A percentile compares a stretch with the other conserved stretches of the same genome.
These are phyloP conservation scores for Drosophila multiciliata DNA, from an alignment of 2,888 invertebrate genomes.

Conservation along the genomic window DNA sequence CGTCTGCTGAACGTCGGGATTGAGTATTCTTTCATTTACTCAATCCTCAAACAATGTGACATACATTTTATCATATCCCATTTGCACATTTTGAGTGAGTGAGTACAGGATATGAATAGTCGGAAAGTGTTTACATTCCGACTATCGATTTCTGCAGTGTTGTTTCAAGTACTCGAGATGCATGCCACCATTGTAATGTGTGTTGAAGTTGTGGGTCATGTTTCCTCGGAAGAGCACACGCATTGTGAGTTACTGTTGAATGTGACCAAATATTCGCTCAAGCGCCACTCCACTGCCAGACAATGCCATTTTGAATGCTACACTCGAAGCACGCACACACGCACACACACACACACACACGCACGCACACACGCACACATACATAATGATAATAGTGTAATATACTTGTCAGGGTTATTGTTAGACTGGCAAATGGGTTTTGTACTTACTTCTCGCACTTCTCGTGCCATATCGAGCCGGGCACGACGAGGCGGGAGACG, in stretches of 20 bases:
- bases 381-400: not conserved
- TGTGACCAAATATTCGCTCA: constrained; percentile 34
- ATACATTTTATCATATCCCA: not conserved
- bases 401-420: constrained; percentile 1
- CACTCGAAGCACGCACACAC: constrained; percentile 24
- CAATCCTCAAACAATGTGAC: not conserved
- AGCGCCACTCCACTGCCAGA: constrained; percentile 40
- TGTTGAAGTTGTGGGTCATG: not conserved
- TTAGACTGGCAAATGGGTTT: constrained; percentile 22
- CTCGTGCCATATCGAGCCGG: constrained; percentile 87
- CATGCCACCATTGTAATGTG: constrained; percentile 4
- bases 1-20: not conserved
- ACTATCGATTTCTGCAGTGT: constrained; percentile 38
- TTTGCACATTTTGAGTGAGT: not conserved
- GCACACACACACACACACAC: not conserved
- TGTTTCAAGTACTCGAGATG: constrained; percentile 1
- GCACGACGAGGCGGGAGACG: constrained; percentile 89
- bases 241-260: constrained; percentile 30
- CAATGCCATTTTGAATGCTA: constrained; percentile 44
- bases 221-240: constrained; percentile 3
- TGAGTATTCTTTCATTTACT: too few species aligned
- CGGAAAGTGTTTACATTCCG: not conserved
- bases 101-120: not conserved
- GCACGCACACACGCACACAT: not conserved
- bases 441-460: constrained; percentile 88